Evolutionary conservation across 2,888 invertebrate species (phyloP), one percentile per base, ranked within the genome.

Genomic region (Netelia inedita): DNA sequence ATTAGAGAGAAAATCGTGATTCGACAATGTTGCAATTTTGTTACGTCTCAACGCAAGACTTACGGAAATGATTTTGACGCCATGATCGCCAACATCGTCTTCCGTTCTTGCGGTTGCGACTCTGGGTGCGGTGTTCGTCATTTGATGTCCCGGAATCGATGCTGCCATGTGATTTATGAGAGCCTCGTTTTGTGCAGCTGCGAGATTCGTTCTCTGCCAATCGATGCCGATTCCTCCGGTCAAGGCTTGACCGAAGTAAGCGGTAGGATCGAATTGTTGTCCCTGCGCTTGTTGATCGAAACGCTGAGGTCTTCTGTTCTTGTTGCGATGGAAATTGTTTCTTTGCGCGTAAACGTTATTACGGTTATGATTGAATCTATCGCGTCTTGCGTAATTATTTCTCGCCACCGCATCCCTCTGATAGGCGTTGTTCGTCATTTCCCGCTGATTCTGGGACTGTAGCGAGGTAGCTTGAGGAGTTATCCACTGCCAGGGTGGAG

Each of bases 401-500:
- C 93, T 86, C 8, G 91, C 83, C 19, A 91, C 89, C 53, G 92
- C 88, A 41, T 92, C 92, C 78, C 92, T 90, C 87, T 92, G 92
- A 88, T 91, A 92, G 8, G 90, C 88, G 19, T 88, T 88, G 23
- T 74, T 87, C 0, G 89, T 87, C 23, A 91, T 87, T 43, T 90
- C 91, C 6, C 90, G 89, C 23, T 90, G 87, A 5, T 91, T 78
- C 75, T 91, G 93, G 21, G 84, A 89, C 74, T 92, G 88, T 50
- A 92, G 53, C 1, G 91, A 89, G 2, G 91, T 87, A 0, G 92
- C 83, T 83, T 92, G 93, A 0, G 91, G 91, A 65, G 93, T 89
- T 89, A 93, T 91, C 93, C 93, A 93, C 79, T 92, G 93, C 93
- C 93, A 93, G n/a, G 90, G 86, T 2, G 87, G 87, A 1, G 90